Percentiles rank a stretch among this genome's conserved stretches.
Evolutionary conservation across 2,113 vertebrate species (phyloP).

Genomic region (Poicephalus gulielmi): DNA sequence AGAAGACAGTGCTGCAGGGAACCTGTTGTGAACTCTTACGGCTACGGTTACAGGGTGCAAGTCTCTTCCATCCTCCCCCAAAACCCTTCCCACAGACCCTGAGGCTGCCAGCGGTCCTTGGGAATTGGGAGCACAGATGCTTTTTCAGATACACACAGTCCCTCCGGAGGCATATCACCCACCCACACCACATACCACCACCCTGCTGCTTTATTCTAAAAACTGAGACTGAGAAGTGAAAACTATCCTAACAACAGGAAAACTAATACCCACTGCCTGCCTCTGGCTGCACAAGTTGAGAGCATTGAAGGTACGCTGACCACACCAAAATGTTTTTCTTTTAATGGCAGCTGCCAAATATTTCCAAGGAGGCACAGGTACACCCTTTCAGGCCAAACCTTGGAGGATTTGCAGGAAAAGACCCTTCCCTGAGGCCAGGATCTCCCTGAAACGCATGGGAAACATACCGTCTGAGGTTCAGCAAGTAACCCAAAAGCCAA

Average conservation of each 20-base stretch:
- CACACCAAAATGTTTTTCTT: neutral
- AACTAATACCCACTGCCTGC: neutral
- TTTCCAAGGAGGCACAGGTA: neutral
- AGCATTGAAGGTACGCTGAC: rapidly evolving
- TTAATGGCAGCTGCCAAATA: neutral
- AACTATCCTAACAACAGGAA: neutral
- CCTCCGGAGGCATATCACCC: neutral
- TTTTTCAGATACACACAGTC: neutral
- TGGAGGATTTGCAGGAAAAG: neutral
- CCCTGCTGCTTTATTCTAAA: neutral
- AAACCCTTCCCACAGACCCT: rapidly evolving
- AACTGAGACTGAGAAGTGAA: neutral
- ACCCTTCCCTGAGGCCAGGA: neutral
- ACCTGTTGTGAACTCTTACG: neutral
- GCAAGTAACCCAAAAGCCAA: neutral
- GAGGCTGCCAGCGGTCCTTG: neutral
- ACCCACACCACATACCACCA: neutral
- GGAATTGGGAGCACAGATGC: neutral
- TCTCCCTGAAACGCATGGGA: neutral
- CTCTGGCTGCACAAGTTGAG: rapidly evolving
- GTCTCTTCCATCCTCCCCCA: neutral
- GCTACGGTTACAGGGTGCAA: neutral
- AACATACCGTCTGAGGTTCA: rapidly evolving
- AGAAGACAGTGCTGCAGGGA: neutral
- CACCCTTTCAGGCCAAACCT: neutral